Base-by-base conservation (phyloP, 2,888 invertebrate species). In the Thelaira solivaga region DNA sequence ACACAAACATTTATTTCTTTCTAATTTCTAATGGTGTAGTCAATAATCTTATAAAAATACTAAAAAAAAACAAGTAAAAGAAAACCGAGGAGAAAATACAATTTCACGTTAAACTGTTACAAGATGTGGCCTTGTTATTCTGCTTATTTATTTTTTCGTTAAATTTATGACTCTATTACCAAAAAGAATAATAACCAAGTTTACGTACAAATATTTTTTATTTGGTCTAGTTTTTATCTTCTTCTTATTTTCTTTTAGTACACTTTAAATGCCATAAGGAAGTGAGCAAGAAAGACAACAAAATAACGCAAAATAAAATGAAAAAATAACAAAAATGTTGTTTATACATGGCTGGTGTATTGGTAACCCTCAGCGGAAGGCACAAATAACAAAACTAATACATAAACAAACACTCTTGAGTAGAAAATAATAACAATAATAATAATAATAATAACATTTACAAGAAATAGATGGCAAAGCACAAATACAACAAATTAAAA, bases 81-180 rank as follows among this genome's bases (percentile, higher is more conserved):
- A 65, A 26, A 26, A 24, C n/a, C n/a, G n/a, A n/a, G n/a, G n/a
- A n/a, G n/a, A 29, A 10, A 22, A 7, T 13, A 45, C 1, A 57
- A 36, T 8, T 20, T 6, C 22, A 22, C 13, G 39, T 53, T 61
- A 45, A 72, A 72, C 65, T 76, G 61, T 72, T 72, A 71, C 76
- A 71, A 65, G 61, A 71, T 67, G 76, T 72, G 76, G 53, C 76
- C 76, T 72, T 76, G 43, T 68, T 73, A 77, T 73, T n/a, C 55
- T 72, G 36, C 51, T 43, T 69, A n/a, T n/a, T n/a, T n/a, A n/a
- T 67, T 62, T 68, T 68, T 57, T 57, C 20, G 43, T 68, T 36
- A 73, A 73, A 73, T 77, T 72, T 77, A 77, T 77, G 26, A 36
- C 77, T 73, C 67, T 57, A 57, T 73, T 73, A 73, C 62, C 62